Base-by-base conservation (phyloP, 2,888 invertebrate genomes). In the Pachymerium ferrugineum region DNA sequence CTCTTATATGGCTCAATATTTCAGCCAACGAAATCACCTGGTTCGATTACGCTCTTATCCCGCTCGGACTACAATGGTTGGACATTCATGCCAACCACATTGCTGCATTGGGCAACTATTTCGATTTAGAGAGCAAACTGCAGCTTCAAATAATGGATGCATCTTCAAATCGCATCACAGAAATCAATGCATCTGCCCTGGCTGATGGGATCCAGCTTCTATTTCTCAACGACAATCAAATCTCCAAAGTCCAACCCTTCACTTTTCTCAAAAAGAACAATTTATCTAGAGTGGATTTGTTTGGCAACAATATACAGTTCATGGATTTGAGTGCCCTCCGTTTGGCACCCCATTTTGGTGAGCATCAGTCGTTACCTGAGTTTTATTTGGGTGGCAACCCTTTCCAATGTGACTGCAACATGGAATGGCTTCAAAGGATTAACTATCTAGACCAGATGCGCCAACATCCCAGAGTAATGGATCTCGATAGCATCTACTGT, bases 51-150 rank as follows among this genome's bases (percentile, higher is more conserved):
- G 87, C 90, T 29, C 87, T 92, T 78, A 88, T 95, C 77, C 94
- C 95, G 14, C 85, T 86, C 79, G 89, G 89, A 76, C 85, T 95
- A 77, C 91, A 93, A 81, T 93, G 93, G 92, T 85, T 96, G 77
- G 94, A 95, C 84, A 85, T 95, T 80, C 94, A 94, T 82, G 92
- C 91, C 82, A 95, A 96, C 84, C 88, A 88, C 79, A 88, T 95
- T 78, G 85, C 86, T 78, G 90, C 92, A 80, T 85, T 95, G 68
- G 90, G 91, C 74, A 93, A 93, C 85, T 91, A 91, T 83, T 90
- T 90, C 81, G 92, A 92, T 83, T 89, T 92, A 80, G 91, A 92
- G 85, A 89, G 87, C 80, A 89, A 91, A 80, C 84, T 93, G 54
- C 87, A 88, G 33, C 85, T 95, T 74, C 90, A 92, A 83, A 93